Conservation (phyloP, 2,888 invertebrate genomes). For the Julus scanicus region DNA sequence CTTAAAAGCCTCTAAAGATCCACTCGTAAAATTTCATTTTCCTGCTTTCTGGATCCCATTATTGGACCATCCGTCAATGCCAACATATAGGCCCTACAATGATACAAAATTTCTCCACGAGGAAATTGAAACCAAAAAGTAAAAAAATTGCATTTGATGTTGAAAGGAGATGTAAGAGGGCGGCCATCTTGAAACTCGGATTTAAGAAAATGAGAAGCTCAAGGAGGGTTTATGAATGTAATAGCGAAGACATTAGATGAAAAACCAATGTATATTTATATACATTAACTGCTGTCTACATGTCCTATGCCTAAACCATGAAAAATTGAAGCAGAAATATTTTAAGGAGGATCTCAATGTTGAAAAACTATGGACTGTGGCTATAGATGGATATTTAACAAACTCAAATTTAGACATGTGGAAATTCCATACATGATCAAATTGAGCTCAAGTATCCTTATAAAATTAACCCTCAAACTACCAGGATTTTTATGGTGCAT, state of each 20-base stretch:
- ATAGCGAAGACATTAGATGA: background rate
- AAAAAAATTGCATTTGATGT: background rate
- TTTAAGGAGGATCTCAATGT: background rate
- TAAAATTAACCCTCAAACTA: no score
- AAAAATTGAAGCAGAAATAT: background rate
- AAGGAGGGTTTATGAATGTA: background rate
- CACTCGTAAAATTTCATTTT: conserved; percentile 35
- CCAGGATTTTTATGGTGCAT: no score
- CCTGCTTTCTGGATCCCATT: conserved; percentile 3
- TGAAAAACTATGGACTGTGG: no score
- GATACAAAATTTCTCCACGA: background rate
- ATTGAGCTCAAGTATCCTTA: no score
- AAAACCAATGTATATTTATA: background rate
- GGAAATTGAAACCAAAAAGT: background rate
- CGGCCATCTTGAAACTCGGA: background rate
- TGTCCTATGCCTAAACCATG: background rate
- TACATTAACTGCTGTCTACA: background rate
- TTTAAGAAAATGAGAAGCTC: conserved; percentile 16
- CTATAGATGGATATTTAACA: no score
- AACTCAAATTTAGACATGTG: no score
- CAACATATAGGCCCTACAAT: background rate
- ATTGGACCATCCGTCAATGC: conserved; percentile 23
- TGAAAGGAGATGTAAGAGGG: background rate
- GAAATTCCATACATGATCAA: no score
- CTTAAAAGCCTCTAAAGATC: conserved; percentile 36